Evolutionary conservation across 35 echinoderm and acorn worm genomes (phyloP).

Genomic region (Ptychodera flava): DNA sequence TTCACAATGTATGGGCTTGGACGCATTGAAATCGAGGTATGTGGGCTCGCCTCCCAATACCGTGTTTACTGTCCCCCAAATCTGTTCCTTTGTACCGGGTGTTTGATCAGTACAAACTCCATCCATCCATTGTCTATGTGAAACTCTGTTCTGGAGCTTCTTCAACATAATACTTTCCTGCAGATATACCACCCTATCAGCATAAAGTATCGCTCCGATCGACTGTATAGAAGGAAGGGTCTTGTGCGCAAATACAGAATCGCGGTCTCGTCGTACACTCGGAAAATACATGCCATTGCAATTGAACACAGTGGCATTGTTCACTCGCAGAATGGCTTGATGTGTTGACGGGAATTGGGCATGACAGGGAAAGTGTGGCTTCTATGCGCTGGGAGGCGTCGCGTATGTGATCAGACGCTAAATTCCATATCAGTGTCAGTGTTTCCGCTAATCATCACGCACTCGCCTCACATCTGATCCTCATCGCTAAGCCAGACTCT

Average conservation of each 20-base stretch:
- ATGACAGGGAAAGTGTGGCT: not conserved
- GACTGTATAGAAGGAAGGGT: too few species aligned
- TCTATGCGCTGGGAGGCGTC: not conserved
- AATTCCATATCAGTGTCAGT: not conserved
- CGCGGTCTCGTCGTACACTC: too few species aligned
- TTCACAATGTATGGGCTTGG: not conserved
- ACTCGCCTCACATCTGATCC: not conserved
- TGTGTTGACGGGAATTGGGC: not conserved
- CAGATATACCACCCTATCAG: too few species aligned
- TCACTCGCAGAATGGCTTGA: too few species aligned
- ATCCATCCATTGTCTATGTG: not conserved
- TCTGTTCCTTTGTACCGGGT: not conserved
- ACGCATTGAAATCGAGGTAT: not conserved
- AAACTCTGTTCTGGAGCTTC: too few species aligned
- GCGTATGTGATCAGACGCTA: not conserved
- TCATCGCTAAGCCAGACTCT: not conserved
- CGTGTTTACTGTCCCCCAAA: not conserved
- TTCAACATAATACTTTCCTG: too few species aligned
- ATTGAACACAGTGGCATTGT: too few species aligned
- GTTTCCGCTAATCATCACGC: not conserved
- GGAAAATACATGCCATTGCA: too few species aligned
- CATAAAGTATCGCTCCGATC: too few species aligned
- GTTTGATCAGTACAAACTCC: constrained; percentile 1
- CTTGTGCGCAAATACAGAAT: too few species aligned
- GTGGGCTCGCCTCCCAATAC: not conserved